These are phyloP conservation scores for Semicossyphus pulcher DNA, from an alignment of 2,113 vertebrate genomes.

Conservation along the genomic window DNA sequence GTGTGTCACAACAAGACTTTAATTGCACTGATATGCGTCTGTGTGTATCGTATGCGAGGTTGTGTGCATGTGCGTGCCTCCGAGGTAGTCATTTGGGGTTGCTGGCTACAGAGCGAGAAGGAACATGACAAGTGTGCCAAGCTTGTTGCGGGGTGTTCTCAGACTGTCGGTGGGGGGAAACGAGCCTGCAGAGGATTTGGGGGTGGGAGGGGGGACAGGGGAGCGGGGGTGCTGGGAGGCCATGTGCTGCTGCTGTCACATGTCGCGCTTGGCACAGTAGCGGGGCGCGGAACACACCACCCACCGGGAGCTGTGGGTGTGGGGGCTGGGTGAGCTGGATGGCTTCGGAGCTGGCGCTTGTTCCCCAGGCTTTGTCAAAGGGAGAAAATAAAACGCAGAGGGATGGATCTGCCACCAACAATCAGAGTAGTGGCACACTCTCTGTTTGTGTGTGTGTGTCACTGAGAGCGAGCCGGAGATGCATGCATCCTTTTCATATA, in stretches of 20 bases:
- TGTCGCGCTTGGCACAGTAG: slow-evolving; percentile 71
- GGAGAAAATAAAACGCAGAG: slow-evolving; percentile 53
- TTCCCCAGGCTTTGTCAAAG: slow-evolving; percentile 76
- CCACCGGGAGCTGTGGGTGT: slow-evolving; percentile 72
- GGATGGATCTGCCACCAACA: slow-evolving; percentile 74
- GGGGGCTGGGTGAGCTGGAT: slow-evolving; percentile 54
- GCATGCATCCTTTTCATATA: background rate
- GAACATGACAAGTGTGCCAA: slow-evolving; percentile 62
- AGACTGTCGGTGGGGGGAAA: slow-evolving; percentile 22
- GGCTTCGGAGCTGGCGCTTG: slow-evolving; percentile 37
- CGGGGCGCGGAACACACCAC: slow-evolving; percentile 78
- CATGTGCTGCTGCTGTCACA: slow-evolving; percentile 82
- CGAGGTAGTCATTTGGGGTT: slow-evolving; percentile 46
- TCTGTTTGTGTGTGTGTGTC: slow-evolving; percentile 14
- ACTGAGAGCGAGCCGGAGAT: slow-evolving; percentile 2
- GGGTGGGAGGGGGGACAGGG: background rate
- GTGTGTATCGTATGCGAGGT: background rate
- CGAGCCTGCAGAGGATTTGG: slow-evolving; percentile 30
- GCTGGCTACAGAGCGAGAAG: slow-evolving; percentile 44
- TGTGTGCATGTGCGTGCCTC: slow-evolving; percentile 24
- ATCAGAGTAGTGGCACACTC: slow-evolving; percentile 61
- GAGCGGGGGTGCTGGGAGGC: slow-evolving; percentile 27
- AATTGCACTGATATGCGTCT: slow-evolving; percentile 38
- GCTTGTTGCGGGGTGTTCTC: slow-evolving; percentile 63
- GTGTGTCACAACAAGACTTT: slow-evolving; percentile 30